Evolutionary conservation across 2,797 vertebrate species (phyloP).

Genomic region (Pempheris klunzingeri): DNA sequence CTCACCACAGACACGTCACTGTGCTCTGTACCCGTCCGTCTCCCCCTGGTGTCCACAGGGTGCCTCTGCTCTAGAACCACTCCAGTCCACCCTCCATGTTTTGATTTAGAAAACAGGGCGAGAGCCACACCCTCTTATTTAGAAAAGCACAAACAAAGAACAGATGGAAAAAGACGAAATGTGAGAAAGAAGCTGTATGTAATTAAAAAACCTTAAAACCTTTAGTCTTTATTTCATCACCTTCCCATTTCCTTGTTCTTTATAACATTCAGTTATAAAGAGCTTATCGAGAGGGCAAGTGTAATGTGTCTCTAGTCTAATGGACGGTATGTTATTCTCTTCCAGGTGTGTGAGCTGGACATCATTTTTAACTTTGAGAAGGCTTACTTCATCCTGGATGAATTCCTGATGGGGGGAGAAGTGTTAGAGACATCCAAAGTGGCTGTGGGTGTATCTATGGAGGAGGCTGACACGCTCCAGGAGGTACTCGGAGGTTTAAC

Average conservation of each 20-base stretch:
- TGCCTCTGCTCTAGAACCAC: constrained; percentile 1
- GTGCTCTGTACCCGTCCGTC: constrained; percentile 1
- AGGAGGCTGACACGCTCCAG: constrained; percentile 93
- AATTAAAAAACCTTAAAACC: no score
- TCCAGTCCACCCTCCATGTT: not conserved
- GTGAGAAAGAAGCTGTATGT: not conserved
- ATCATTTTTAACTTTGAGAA: constrained; percentile 98
- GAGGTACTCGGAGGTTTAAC: constrained; percentile 84
- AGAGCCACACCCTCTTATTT: not conserved
- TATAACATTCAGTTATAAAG: not conserved
- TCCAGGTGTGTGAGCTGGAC: constrained; percentile 95
- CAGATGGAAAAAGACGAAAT: not conserved
- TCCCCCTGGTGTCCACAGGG: constrained; percentile 53
- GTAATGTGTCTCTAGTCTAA: not conserved
- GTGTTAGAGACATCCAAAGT: constrained; percentile 93
- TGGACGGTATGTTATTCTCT: not conserved
- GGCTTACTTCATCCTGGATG: constrained; percentile 95
- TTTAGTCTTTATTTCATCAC: not conserved
- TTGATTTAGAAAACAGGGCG: not conserved
- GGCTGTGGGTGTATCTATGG: constrained; percentile 86
- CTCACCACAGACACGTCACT: no score
- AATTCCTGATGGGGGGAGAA: constrained; percentile 95
- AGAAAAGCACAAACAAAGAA: not conserved
- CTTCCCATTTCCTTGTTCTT: not conserved
- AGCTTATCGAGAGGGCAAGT: no score